Evolutionary conservation across 2,113 vertebrate species (phyloP), one percentile per base, ranked within the genome.

Genomic region (Drymodes brunneopygia): DNA sequence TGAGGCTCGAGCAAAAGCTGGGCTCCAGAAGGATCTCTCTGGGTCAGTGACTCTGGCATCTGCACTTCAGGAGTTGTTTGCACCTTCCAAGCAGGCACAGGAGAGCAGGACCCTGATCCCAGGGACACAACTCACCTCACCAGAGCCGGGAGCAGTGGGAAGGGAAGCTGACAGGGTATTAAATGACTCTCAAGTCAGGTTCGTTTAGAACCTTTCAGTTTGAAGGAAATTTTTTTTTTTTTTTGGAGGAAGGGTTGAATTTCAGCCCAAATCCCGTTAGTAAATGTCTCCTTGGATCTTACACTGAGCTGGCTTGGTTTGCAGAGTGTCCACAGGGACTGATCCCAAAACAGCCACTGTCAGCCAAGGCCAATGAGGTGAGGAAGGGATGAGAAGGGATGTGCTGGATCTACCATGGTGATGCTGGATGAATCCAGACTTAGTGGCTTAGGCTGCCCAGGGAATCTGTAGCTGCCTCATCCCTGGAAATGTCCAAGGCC

Each of bases 21-120:
- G 61, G 47, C 88, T 96, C 96, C 69, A 64, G 72, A 79, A 95
- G 54, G 75, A 44, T 70, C 75, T 81, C 95, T 96, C 57, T 74
- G 91, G 91, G 77, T 95, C 92, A 73, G 29, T 13, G 5, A 54
- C 81, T 61, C 19, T 2, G 4, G 40, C 35, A 54, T 45, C 64
- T 40, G 23, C 35, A 6, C 47, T 38, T 92, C 14, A 53, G 85
- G 36, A 28, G 66, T 58, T 54, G 58, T 62, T 81, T 77, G 45
- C 36, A n/a, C 90, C 74, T 78, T 72, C 24, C 31, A 27, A 38
- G 71, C 1, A 2, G 47, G 40, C 0, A 0, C 31, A 60, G 61
- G 45, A 36, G 28, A 19, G 66, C 1, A 2, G 78, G 74, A 65
- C 24, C 33, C 29, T 0, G 0, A 15, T 80, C 18, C 21, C 2